Evolutionary conservation across 2,113 vertebrate species (phyloP).

Genomic region (Cebus imitator): DNA sequence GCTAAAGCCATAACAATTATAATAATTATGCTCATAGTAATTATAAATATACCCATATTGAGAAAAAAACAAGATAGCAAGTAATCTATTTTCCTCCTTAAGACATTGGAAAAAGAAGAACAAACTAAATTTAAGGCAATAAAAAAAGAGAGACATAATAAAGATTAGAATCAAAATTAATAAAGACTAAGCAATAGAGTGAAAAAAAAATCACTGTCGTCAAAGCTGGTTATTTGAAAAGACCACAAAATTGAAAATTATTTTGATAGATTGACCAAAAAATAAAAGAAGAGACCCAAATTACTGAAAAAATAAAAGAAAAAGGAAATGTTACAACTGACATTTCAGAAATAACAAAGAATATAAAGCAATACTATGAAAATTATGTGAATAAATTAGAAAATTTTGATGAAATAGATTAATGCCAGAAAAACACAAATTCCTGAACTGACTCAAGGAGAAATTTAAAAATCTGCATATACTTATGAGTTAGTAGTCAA

Average conservation of each 20-base stretch:
- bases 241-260: neutral
- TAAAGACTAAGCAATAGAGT: neutral
- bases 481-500: neutral
- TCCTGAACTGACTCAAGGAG: neutral
- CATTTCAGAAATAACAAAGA: neutral
- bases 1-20: neutral
- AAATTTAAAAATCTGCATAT: neutral
- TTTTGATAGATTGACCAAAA: neutral
- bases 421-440: neutral
- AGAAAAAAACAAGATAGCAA: neutral
- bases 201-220: neutral
- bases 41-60: neutral
- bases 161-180: neutral
- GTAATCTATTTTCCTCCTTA: neutral
- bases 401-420: neutral
- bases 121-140: neutral
- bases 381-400: neutral
- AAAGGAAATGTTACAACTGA: neutral
- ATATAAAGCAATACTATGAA: neutral
- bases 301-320: neutral
- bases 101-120: neutral
- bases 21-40: neutral
- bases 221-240: neutral
- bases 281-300: neutral
- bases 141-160: neutral